Base-by-base conservation (phyloP, 2,888 invertebrate species). In the Lamproptera curius region DNA sequence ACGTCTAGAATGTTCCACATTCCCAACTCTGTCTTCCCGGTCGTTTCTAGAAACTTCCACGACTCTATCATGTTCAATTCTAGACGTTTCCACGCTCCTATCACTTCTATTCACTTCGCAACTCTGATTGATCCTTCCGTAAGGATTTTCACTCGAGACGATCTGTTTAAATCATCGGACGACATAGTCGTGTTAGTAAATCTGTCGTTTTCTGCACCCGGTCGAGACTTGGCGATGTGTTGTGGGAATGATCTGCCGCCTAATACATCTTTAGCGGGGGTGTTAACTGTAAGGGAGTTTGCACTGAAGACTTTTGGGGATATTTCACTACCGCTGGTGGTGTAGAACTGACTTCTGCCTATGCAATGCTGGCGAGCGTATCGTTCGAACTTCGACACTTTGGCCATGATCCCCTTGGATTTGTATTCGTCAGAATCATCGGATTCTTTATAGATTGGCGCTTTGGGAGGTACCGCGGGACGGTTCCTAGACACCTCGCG, bases 221-320 rank as follows among this genome's bases (percentile, higher is more conserved):
- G n/a, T n/a, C n/a, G n/a, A n/a, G n/a, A n/a, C n/a, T 6, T 3
- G 20, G 20, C 20, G 41, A 92, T 90, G 60, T 91, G 91, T 57
- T 90, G 92, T 14, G 88, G 88, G 2, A 82, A 53, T 0, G 91
- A 83, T 64, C 91, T 90, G 6, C 91, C 90, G 0, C 94, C 94
- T 23, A 95, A 74, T 0, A 95, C 95, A 58, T 94, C 94, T 73
- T 92, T 94, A 0, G 95, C 95, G 0, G 95, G 95, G 2, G 94
- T 94, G 58, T 93, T 95, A 0, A 94, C 93, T 0, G 95, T 95
- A 6, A 94, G 74, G 5, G 93, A 91, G 64, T 94, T 94, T 0
- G 94, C 90, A 15, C 93, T 92, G 60, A 95, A 95, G 0, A 95
- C 95, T 82, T 95, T 95, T 0, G 95, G 95, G 0, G 93, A 87